phyloP scores from a whole-genome alignment of 2,888 invertebrate genomes.

The Drosophila algonquin region DNA sequence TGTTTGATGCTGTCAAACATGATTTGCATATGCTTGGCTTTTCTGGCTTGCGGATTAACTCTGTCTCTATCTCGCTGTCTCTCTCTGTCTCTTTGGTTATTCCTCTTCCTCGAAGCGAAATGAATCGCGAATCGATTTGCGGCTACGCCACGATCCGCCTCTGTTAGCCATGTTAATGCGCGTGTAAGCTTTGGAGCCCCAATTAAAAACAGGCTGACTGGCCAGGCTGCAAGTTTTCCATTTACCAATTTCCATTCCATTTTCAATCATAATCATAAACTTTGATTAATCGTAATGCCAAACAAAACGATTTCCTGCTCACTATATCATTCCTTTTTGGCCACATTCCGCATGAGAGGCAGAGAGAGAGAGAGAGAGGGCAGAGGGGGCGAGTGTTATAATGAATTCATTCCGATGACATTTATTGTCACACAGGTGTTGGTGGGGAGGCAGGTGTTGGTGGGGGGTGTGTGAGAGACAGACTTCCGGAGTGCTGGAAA shows the following conservation, averaged over 20 bases:
- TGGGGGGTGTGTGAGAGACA: neutral
- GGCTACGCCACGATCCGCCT: slow-evolving; percentile 2
- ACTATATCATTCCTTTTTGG: neutral
- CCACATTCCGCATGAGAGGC: neutral
- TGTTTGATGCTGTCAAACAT: slow-evolving; percentile 67
- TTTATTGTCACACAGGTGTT: slow-evolving; percentile 61
- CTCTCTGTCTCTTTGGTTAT: neutral
- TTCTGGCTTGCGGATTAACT: slow-evolving; percentile 52
- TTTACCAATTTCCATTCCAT: slow-evolving; percentile 16
- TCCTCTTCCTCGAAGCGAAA: slow-evolving; percentile 32
- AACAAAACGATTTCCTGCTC: slow-evolving; percentile 49
- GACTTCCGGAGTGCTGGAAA: slow-evolving; percentile 49
- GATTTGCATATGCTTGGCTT: slow-evolving; percentile 75
- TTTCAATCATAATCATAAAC: slow-evolving; percentile 29
- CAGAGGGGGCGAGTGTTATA: slow-evolving; percentile 62
- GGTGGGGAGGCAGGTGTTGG: neutral
- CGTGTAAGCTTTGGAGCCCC: slow-evolving; percentile 54
- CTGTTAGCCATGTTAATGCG: slow-evolving; percentile 34
- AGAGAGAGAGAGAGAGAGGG: neutral
- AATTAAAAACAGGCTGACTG: slow-evolving; percentile 69
- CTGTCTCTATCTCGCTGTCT: neutral
- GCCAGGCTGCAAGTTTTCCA: slow-evolving; percentile 26
- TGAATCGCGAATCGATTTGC: slow-evolving; percentile 25
- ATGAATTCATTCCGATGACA: slow-evolving; percentile 75
- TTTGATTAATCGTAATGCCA: slow-evolving; percentile 12